Percentiles rank a stretch among this genome's conserved stretches.
phyloP scores from a whole-genome alignment of 1,140 invertebrate genomes.

The Trachelipus rathkii region DNA sequence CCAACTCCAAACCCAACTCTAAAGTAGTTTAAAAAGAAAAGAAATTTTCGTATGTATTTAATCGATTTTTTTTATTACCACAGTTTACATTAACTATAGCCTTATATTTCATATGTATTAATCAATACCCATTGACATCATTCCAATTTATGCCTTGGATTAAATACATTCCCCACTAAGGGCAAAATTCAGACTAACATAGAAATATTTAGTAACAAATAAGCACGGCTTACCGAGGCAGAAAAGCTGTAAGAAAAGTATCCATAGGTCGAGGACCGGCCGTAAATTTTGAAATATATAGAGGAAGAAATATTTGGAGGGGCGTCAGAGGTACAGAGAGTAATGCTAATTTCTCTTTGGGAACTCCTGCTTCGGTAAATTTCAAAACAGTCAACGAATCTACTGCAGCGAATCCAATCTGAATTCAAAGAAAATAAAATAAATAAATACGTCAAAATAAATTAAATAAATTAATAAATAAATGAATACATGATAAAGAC shows the following conservation, averaged over 20 bases:
- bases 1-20: no score
- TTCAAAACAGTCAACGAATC: conserved; percentile 93
- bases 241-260: conserved; percentile 83
- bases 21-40: no score
- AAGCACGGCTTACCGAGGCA: conserved; percentile 61
- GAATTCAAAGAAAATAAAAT: conserved; percentile 22
- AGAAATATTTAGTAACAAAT: neutral
- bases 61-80: no score
- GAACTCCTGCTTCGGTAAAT: conserved; percentile 89
- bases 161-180: no score
- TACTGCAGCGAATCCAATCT: conserved; percentile 93
- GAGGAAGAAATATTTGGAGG: conserved; percentile 78
- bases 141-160: no score
- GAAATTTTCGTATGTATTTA: no score
- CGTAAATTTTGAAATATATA: conserved; percentile 82
- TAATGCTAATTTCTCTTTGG: conserved; percentile 89
- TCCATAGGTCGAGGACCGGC: conserved; percentile 81
- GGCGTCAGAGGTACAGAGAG: conserved; percentile 88
- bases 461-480: neutral
- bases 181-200: no score
- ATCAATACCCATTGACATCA: no score
- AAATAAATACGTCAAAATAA: neutral
- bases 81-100: no score
- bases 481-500: no score
- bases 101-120: no score